phyloP scores from a whole-genome alignment of 1,140 invertebrate species.

The Rhizoglyphus robini region DNA sequence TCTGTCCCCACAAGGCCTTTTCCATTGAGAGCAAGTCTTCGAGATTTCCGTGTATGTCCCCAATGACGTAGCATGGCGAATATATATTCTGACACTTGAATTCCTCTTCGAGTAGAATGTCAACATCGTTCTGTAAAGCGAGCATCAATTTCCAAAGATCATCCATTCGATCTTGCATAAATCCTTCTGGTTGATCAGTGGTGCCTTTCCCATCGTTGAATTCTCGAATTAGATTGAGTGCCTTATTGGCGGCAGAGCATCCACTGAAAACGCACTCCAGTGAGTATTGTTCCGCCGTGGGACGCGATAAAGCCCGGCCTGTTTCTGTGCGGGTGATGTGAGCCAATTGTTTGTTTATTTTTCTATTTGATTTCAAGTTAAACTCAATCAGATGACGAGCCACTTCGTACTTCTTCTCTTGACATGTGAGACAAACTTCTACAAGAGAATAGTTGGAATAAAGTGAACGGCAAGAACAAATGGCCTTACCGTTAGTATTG shows the following conservation, averaged over 20 bases:
- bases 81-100: too few relatives aligned
- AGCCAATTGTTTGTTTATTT: too few relatives aligned
- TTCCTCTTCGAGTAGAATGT: not conserved
- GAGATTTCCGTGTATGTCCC: too few relatives aligned
- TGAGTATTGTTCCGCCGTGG: not conserved
- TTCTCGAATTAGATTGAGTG: too few relatives aligned
- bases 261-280: constrained; percentile 12
- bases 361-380: not conserved
- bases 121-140: too few relatives aligned
- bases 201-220: constrained; percentile 11
- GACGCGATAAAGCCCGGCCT: too few relatives aligned
- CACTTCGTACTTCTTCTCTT: too few relatives aligned
- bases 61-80: too few relatives aligned
- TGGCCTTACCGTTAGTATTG: not conserved
- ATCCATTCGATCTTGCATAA: not conserved
- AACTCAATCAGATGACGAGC: constrained; percentile 1
- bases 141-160: too few relatives aligned
- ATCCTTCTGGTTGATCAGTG: not conserved
- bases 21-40: too few relatives aligned
- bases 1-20: constrained; percentile 45
- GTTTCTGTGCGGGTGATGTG: not conserved
- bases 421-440: too few relatives aligned
- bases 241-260: constrained; percentile 9
- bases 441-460: too few relatives aligned
- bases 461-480: constrained; percentile 12